Conservation (phyloP, 2,888 invertebrate genomes). For the Lochmaea capreae region DNA sequence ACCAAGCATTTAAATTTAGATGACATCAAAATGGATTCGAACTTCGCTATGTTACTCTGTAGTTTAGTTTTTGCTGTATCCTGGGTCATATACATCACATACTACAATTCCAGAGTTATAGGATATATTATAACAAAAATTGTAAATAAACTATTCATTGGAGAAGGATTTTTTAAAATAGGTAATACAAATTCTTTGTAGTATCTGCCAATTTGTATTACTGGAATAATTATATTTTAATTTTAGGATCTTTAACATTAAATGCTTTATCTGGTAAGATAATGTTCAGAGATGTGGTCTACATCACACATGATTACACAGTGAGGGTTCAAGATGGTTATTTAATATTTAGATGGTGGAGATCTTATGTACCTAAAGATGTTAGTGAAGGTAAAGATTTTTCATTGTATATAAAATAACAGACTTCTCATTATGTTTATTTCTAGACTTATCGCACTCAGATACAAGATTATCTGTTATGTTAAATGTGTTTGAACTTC, state of each 20-base stretch:
- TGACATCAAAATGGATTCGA: conserved; percentile 82
- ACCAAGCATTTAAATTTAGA: conserved; percentile 65
- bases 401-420: background rate
- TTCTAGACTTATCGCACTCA: conserved; percentile 90
- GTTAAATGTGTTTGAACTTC: conserved; percentile 94
- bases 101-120: conserved; percentile 93
- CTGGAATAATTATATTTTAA: background rate
- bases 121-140: conserved; percentile 91
- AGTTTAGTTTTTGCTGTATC: conserved; percentile 85
- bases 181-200: conserved; percentile 66
- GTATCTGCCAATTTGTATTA: background rate
- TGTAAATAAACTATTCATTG: conserved; percentile 86
- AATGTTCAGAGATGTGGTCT: conserved; percentile 96
- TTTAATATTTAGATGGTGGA: conserved; percentile 98
- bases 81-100: conserved; percentile 95
- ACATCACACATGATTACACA: conserved; percentile 93
- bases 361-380: conserved; percentile 94
- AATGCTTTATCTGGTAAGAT: conserved; percentile 98
- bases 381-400: conserved; percentile 84
- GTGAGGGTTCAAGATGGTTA: conserved; percentile 95
- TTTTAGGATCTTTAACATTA: conserved; percentile 89
- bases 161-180: conserved; percentile 89
- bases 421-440: conserved; percentile 1
- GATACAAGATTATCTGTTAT: conserved; percentile 92
- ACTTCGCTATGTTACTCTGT: conserved; percentile 80